These are phyloP conservation scores for Thamnaconus septentrionalis DNA, from an alignment of 2,113 vertebrate species.

Conservation along the genomic window DNA sequence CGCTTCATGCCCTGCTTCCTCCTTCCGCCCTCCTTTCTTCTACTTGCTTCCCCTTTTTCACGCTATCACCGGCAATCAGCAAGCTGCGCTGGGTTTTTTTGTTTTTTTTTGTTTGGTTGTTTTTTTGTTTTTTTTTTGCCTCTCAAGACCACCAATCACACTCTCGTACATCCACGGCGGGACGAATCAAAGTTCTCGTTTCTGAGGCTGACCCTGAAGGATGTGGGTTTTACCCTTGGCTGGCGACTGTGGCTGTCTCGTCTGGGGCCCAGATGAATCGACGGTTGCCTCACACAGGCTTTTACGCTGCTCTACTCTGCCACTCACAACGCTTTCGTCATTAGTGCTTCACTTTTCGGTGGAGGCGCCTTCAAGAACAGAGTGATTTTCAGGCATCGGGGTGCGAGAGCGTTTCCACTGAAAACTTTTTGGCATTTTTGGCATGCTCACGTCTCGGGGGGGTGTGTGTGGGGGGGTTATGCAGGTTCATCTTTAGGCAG, in stretches of 20 bases:
- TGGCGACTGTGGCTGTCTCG: conserved; percentile 73
- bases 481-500: too few relatives aligned
- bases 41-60: conserved; percentile 55
- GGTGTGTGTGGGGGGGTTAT: too few relatives aligned
- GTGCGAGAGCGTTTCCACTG: not conserved
- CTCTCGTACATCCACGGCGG: conserved; percentile 48
- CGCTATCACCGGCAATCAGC: conserved; percentile 24
- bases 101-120: too few relatives aligned
- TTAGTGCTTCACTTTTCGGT: conserved; percentile 10
- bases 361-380: not conserved
- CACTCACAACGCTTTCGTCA: conserved; percentile 36
- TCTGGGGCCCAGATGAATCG: conserved; percentile 60
- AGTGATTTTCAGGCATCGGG: not conserved
- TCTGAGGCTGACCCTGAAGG: conserved; percentile 73
- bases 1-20: conserved; percentile 33
- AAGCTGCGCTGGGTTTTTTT: not conserved
- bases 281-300: conserved; percentile 49
- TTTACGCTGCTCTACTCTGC: conserved; percentile 22
- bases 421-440: conserved; percentile 33
- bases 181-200: conserved; percentile 71
- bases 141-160: conserved; percentile 57
- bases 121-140: not conserved
- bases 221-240: conserved; percentile 75
- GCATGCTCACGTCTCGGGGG: not conserved
- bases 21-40: conserved; percentile 13